Conservation (phyloP, 2,113 vertebrate genomes). For the Cebidichthys violaceus region DNA sequence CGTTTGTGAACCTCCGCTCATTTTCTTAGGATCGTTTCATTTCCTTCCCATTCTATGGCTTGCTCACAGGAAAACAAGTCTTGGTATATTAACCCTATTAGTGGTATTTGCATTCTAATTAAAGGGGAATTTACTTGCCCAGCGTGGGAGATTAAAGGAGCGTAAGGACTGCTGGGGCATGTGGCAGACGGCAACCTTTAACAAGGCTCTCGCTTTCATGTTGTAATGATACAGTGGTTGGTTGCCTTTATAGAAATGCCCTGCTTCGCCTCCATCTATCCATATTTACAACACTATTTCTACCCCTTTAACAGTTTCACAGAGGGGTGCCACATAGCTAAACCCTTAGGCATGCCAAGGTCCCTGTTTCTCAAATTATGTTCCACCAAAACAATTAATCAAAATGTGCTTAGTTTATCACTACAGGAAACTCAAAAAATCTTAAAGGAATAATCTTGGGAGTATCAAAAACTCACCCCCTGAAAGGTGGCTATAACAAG, state of each 20-base stretch:
- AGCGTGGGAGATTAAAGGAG: conserved; percentile 75
- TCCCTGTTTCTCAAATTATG: conserved; percentile 22
- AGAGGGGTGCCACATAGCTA: conserved; percentile 27
- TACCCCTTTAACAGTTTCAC: conserved; percentile 33
- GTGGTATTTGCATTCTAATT: conserved; percentile 80
- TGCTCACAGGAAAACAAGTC: conserved; percentile 67
- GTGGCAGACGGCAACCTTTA: conserved; percentile 73
- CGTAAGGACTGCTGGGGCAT: conserved; percentile 58
- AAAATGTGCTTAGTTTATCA: conserved; percentile 47
- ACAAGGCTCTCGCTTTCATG: conserved; percentile 66
- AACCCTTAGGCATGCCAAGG: conserved; percentile 31
- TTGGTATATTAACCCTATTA: conserved; percentile 80
- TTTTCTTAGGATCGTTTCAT: conserved; percentile 65
- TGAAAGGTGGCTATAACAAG: not conserved
- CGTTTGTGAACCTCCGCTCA: conserved; percentile 38
- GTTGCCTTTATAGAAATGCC: conserved; percentile 51
- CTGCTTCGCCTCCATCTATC: conserved; percentile 28
- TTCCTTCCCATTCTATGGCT: conserved; percentile 45
- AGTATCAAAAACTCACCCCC: conserved; percentile 18
- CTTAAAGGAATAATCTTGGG: conserved; percentile 28
- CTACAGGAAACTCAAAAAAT: conserved; percentile 34
- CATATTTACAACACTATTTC: conserved; percentile 40
- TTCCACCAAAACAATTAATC: conserved; percentile 40
- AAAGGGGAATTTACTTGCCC: conserved; percentile 76
- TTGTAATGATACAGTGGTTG: conserved; percentile 65